Evolutionary conservation across 2,113 vertebrate species (phyloP), one percentile per base, ranked within the genome.

Genomic region (Pleuronectes platessa): DNA sequence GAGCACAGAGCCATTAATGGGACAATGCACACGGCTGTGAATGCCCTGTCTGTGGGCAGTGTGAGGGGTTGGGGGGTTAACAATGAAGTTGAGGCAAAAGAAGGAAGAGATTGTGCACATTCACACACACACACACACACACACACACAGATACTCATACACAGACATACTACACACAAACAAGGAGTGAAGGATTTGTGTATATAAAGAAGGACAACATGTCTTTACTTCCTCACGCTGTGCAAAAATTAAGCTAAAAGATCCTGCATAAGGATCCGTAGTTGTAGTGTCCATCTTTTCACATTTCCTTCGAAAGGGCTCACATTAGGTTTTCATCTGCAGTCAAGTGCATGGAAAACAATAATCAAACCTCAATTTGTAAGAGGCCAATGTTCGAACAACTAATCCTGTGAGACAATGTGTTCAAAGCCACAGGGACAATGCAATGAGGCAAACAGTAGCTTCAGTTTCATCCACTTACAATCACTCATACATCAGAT

Each of bases 1-100:
- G 7, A 86, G 84, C 77, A 67, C 49, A 58, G 76, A 66, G 64
- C 47, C 17, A n/a, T 80, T 85, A 51, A 4, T 0, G 27, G 79
- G 72, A 88, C 76, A 84, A 82, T 84, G 74, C 68, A 63, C 23
- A 71, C 70, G 71, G 80, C 76, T 77, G 75, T 67, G 27, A 81
- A 80, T 65, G 80, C 68, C 0, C 49, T 31, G 71, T 20, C 78
- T 47, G n/a, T 6, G 21, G 58, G 31, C n/a, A 58, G 83, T 51
- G 62, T 31, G 51, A 81, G 67, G 23, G 68, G 55, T 55, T 18
- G 59, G 42, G 59, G 60, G 72, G 75, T 67, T 68, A 85, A 87
- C 70, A 31, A 68, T 73, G 51, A 68, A 80, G 61, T 51, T 49
- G 45, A 23, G 51, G 69, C 35, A 47, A 45, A n/a, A 58, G 66